Evolutionary conservation across 2,797 vertebrate species (phyloP), one percentile per base, ranked within the genome.

Genomic region (Lagorchestes hirsutus): DNA sequence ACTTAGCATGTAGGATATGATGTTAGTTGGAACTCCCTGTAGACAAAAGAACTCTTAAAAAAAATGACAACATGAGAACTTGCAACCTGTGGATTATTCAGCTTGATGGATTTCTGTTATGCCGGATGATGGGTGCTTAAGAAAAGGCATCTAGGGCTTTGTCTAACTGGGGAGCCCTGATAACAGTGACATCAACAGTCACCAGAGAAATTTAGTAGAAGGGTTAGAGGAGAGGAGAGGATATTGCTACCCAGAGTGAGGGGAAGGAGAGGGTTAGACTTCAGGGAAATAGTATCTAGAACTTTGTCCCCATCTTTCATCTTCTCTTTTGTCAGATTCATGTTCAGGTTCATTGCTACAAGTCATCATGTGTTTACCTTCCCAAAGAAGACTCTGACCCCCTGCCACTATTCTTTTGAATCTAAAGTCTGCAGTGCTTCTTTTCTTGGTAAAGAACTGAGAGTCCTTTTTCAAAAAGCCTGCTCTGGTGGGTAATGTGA

Each of bases 241-340:
- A 55, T 1, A 22, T 93, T 93, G 12, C 0, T 0, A 29, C 16
- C 5, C 74, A 28, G 13, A 16, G 74, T 40, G 22, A 82, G 74
- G n/a, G 24, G 22, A 93, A 5, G 13, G 55, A 22, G 13, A 31
- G 55, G 54, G 90, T 54, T 52, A 3, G 27, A 91, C 74, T 91
- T 94, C 40, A 28, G 13, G 55, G 62, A 46, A 82, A 28, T 27
- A 9, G 62, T 55, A 18, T 16, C n/a, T 52, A 54, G 92, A 54
- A 14, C 13, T 91, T n/a, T 90, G 31, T 9, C 2, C 40, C 54
- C 9, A 9, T 2, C 40, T 1, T 54, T 92, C 50, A 95, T 0
- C 0, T 94, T 67, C 0, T 0, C 0, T 0, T 14, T 0, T 22
- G 90, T 95, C 62, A 90, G 34, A 91, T 31, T 92, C 52, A 91